These are phyloP conservation scores for Rhinella marina DNA, from an alignment of 2,797 vertebrate species.

Conservation along the genomic window DNA sequence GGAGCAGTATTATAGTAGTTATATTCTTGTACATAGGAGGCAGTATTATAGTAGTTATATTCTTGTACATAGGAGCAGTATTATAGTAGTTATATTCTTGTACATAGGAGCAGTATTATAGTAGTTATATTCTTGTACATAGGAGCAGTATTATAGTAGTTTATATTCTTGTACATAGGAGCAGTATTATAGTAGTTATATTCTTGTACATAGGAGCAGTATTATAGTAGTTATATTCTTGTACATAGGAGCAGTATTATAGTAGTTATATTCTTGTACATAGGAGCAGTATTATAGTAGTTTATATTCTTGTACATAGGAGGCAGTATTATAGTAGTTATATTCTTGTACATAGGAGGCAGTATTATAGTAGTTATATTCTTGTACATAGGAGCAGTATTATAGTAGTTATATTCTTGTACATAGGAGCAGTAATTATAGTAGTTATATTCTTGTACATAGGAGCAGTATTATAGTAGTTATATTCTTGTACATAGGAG, in stretches of 20 bases:
- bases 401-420: constrained; percentile 12
- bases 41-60: not conserved
- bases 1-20: not conserved
- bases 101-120: no score
- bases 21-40: not conserved
- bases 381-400: not conserved
- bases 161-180: no score
- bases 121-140: no score
- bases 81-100: no score
- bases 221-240: constrained; percentile 11
- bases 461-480: not conserved
- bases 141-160: no score
- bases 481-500: constrained; percentile 12
- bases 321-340: not conserved
- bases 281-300: constrained; percentile 15
- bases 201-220: not conserved
- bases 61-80: not conserved
- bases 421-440: constrained; percentile 4
- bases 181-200: no score
- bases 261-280: constrained; percentile 9
- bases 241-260: constrained; percentile 7
- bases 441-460: constrained; percentile 5
- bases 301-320: constrained; percentile 14
- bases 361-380: constrained; percentile 13
- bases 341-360: constrained; percentile 1